Conservation (phyloP, 2,113 vertebrate genomes). For the Scortum barcoo region DNA sequence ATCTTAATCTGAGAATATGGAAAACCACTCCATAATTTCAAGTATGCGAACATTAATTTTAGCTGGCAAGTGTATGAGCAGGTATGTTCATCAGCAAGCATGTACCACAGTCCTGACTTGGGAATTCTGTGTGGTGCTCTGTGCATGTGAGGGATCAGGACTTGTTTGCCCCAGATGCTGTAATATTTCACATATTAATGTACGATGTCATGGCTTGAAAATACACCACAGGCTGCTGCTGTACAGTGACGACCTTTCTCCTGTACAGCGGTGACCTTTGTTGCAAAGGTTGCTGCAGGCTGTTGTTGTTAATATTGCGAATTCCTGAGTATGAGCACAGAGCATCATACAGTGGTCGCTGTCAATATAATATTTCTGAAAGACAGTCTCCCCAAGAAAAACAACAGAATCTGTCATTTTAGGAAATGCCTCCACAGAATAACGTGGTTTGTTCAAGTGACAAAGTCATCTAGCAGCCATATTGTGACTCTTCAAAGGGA, state of each 20-base stretch:
- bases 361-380: not conserved
- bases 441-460: not conserved
- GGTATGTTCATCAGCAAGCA: not conserved
- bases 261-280: slow-evolving; percentile 46
- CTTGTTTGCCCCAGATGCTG: slow-evolving; percentile 16
- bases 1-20: too few species aligned
- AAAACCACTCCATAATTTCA: too few species aligned
- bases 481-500: not conserved
- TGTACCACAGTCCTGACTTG: not conserved
- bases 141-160: not conserved
- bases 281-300: slow-evolving; percentile 44
- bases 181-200: slow-evolving; percentile 21
- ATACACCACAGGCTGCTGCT: slow-evolving; percentile 27
- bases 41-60: not conserved
- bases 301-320: slow-evolving; percentile 43
- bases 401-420: not conserved
- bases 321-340: slow-evolving; percentile 14
- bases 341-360: not conserved
- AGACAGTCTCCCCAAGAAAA: not conserved
- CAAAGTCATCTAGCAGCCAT: not conserved
- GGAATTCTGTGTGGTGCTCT: not conserved
- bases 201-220: slow-evolving; percentile 14
- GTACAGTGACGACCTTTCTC: slow-evolving; percentile 33
- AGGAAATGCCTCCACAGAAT: not conserved
- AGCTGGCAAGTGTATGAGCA: not conserved